Evolutionary conservation across 2,888 invertebrate species (phyloP).

Genomic region (Digitonthophagus gazella): DNA sequence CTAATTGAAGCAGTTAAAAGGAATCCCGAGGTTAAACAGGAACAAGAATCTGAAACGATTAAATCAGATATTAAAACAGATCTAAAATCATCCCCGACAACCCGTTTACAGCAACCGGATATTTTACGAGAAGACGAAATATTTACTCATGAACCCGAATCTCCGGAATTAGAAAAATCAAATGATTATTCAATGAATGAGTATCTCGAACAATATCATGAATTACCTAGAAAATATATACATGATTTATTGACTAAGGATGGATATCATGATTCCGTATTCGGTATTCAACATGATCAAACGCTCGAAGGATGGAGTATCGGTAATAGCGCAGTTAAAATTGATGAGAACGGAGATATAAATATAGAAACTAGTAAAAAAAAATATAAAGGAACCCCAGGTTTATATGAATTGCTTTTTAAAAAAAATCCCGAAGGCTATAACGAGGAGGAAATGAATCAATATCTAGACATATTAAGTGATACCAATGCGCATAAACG

Average conservation of each 20-base stretch:
- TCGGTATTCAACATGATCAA: neutral
- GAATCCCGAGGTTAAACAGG: too few species aligned
- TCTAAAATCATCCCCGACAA: neutral
- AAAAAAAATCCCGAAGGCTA: slow-evolving; percentile 21
- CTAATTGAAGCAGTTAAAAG: neutral
- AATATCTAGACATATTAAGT: slow-evolving; percentile 22
- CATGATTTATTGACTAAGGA: neutral
- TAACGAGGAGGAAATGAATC: slow-evolving; percentile 19
- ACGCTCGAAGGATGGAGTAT: neutral
- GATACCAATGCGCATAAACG: slow-evolving; percentile 7
- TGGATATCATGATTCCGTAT: neutral
- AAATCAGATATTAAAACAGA: neutral
- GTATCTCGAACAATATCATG: slow-evolving; percentile 5
- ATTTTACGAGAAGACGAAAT: neutral
- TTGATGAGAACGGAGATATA: slow-evolving; percentile 22
- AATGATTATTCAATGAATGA: neutral
- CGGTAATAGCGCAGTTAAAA: slow-evolving; percentile 17
- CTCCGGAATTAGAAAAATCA: too few species aligned
- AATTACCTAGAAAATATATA: slow-evolving; percentile 1
- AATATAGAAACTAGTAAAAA: neutral
- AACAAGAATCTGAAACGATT: too few species aligned
- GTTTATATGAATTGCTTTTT: slow-evolving; percentile 26
- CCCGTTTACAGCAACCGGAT: neutral
- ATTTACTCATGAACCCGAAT: slow-evolving; percentile 5
- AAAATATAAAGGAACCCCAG: slow-evolving; percentile 21